Percentiles rank a stretch among this genome's conserved stretches.
Conservation (phyloP, 2,113 vertebrate species). For the Oxygymnocypris stewartii region DNA sequence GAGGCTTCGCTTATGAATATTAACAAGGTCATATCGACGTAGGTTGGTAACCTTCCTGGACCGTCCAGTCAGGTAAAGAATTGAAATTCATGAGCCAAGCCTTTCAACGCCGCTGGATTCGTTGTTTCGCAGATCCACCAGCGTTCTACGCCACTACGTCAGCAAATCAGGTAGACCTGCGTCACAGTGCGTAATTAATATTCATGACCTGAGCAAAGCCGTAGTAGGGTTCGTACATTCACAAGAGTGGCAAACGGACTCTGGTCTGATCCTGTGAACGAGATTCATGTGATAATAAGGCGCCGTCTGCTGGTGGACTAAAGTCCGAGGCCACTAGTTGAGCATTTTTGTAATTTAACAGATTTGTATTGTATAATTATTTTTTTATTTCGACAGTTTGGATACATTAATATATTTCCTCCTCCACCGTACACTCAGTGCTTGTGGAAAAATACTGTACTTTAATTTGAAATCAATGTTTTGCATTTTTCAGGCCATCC, state of each 20-base stretch:
- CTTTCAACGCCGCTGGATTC: not conserved
- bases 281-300: not conserved
- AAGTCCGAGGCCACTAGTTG: not conserved
- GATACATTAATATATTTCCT: too few relatives aligned
- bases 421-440: too few relatives aligned
- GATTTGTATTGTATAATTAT: not conserved
- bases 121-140: not conserved
- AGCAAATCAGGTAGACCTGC: not conserved
- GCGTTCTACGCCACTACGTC: not conserved
- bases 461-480: too few relatives aligned
- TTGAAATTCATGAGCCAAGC: conserved; percentile 23
- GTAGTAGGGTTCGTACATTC: conserved; percentile 4
- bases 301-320: not conserved
- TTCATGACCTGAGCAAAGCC: not conserved
- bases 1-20: conserved; percentile 11
- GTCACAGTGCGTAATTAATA: conserved; percentile 17
- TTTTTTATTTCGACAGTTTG: too few relatives aligned
- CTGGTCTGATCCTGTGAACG: not conserved
- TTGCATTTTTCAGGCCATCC: too few relatives aligned
- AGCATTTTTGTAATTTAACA: not conserved
- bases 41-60: not conserved
- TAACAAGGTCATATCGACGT: conserved; percentile 20
- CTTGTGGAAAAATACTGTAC: too few relatives aligned
- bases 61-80: not conserved
- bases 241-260: not conserved